These are phyloP conservation scores for Tauraco hartlaubi DNA, from an alignment of 2,797 vertebrate species.

Conservation along the genomic window DNA sequence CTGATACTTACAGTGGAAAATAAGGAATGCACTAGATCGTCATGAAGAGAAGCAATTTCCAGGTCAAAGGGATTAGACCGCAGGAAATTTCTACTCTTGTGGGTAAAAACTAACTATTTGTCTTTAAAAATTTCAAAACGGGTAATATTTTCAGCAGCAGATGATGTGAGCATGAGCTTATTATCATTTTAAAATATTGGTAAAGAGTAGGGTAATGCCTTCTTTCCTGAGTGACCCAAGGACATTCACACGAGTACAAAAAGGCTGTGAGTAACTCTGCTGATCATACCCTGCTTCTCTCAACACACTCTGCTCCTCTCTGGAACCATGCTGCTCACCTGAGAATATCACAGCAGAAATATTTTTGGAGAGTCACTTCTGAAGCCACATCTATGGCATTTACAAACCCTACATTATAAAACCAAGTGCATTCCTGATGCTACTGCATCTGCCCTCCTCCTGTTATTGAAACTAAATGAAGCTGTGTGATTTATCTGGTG, in stretches of 20 bases:
- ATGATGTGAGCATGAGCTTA: neutral
- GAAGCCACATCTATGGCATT: neutral
- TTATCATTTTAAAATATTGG: neutral
- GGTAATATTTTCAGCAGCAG: neutral
- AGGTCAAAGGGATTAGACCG: neutral
- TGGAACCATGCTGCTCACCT: neutral
- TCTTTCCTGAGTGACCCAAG: neutral
- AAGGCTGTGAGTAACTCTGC: neutral
- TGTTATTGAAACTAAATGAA: neutral
- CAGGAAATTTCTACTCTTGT: neutral
- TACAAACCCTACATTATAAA: neutral
- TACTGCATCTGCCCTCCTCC: neutral
- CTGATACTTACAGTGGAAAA: neutral
- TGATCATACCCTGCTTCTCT: neutral
- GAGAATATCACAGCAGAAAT: neutral
- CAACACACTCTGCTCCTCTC: neutral
- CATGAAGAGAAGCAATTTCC: neutral
- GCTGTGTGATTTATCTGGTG: neutral
- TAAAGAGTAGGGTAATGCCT: neutral
- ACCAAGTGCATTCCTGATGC: accelerated
- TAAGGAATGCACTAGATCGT: neutral
- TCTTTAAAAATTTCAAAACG: neutral
- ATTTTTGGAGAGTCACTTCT: neutral
- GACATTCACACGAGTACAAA: neutral
- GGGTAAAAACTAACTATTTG: neutral